Evolutionary conservation across 1,140 invertebrate genomes (phyloP).

Genomic region (Rhizoglyphus robini): DNA sequence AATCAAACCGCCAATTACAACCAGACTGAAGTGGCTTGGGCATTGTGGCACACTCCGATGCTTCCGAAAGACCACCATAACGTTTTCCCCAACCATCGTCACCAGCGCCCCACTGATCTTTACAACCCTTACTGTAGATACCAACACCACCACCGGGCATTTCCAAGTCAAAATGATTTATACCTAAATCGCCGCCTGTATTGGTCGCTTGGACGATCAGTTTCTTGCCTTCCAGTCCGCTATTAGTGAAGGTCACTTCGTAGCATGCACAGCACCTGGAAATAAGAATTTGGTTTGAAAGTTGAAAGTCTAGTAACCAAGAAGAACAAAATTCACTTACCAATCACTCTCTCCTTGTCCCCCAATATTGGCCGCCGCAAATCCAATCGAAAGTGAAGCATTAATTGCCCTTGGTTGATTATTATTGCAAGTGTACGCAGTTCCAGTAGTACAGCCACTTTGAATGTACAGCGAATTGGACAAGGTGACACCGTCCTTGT

Average conservation of each 20-base stretch:
- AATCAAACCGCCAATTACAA: constrained; percentile 17
- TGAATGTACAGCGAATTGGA: no score
- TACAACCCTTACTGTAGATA: constrained; percentile 16
- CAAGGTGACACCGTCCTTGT: no score
- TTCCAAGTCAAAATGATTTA: constrained; percentile 22
- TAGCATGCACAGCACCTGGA: no score
- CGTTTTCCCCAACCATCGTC: not conserved
- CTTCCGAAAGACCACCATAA: constrained; percentile 13
- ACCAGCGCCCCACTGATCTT: not conserved
- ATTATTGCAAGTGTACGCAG: no score
- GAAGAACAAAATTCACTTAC: no score
- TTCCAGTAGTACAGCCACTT: no score
- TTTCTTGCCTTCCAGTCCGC: constrained; percentile 4
- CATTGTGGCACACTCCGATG: not conserved
- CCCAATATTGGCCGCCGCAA: no score
- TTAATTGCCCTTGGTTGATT: no score
- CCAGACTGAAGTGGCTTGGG: constrained; percentile 6
- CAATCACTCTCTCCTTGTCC: no score
- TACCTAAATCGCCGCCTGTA: constrained; percentile 19
- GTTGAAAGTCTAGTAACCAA: no score
- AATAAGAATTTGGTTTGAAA: no score
- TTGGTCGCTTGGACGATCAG: constrained; percentile 23
- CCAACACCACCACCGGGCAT: constrained; percentile 21
- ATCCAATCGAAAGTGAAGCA: no score
- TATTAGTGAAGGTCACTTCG: constrained; percentile 15